These are phyloP conservation scores for Battus philenor DNA, from an alignment of 1,140 invertebrate genomes.

Conservation along the genomic window DNA sequence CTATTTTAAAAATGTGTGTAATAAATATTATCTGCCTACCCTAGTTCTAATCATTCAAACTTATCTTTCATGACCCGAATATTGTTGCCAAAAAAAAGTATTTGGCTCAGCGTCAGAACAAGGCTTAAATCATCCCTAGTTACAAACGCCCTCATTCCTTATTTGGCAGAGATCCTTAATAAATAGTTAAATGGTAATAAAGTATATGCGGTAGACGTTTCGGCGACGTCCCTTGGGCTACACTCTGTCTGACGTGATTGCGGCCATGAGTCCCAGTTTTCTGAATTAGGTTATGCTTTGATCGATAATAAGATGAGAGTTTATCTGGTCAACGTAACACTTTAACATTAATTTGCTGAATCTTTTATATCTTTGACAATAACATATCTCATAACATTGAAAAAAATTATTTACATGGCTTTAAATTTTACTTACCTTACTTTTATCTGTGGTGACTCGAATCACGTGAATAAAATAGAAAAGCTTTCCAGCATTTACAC, in stretches of 20 bases:
- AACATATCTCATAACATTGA: too few relatives aligned
- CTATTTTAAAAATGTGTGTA: too few relatives aligned
- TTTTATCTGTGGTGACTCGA: too few relatives aligned
- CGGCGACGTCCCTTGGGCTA: not conserved
- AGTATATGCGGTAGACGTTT: not conserved
- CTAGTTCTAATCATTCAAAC: too few relatives aligned
- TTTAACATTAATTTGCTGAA: too few relatives aligned
- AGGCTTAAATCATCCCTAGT: constrained; percentile 4
- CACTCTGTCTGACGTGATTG: not conserved
- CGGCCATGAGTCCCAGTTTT: constrained; percentile 2
- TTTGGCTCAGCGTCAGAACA: not conserved
- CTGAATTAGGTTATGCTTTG: constrained; percentile 7
- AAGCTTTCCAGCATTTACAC: too few relatives aligned
- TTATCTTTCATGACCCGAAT: not conserved
- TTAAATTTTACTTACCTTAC: too few relatives aligned
- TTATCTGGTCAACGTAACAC: too few relatives aligned
- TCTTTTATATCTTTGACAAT: too few relatives aligned
- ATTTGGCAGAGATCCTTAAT: constrained; percentile 5
- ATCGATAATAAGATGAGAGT: constrained; percentile 3
- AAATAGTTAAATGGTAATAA: not conserved
- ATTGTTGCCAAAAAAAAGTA: not conserved
- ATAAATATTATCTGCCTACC: too few relatives aligned
- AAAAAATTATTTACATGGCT: too few relatives aligned
- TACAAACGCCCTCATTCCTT: not conserved
- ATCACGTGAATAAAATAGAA: too few relatives aligned